A percentile compares a stretch with the other conserved stretches of the same genome.
Evolutionary conservation across 2,113 vertebrate genomes (phyloP).

Genomic region (Procapra przewalskii): DNA sequence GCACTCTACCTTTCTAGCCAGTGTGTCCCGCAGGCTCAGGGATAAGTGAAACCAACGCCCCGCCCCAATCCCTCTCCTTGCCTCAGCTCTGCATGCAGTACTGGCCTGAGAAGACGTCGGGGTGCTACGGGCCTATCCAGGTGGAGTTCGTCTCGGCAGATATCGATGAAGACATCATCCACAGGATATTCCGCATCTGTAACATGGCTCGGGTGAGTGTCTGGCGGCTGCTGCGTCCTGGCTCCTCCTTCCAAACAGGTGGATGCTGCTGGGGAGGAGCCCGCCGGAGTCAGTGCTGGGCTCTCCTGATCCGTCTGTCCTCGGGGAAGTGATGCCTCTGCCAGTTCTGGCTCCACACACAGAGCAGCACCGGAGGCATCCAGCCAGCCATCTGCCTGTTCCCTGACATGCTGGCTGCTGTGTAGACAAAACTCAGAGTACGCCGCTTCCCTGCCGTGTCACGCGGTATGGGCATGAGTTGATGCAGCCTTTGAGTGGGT

Average conservation of each 20-base stretch:
- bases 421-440: slow-evolving; percentile 30
- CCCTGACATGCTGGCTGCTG: background rate
- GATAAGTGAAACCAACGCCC: accelerated
- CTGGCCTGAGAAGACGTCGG: slow-evolving; percentile 97
- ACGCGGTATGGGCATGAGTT: background rate
- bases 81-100: slow-evolving; percentile 96
- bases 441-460: background rate
- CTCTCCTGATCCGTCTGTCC: background rate
- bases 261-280: background rate
- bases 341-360: background rate
- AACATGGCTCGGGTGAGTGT: slow-evolving; percentile 94
- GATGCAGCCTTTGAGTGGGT: background rate
- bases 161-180: slow-evolving; percentile 97
- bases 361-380: background rate
- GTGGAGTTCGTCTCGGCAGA: slow-evolving; percentile 98
- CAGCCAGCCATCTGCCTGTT: slow-evolving; percentile 45
- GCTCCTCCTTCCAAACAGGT: background rate
- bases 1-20: background rate
- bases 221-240: accelerated
- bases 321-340: background rate
- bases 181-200: slow-evolving; percentile 98
- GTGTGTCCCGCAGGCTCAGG: background rate
- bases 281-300: background rate
- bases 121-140: slow-evolving; percentile 96
- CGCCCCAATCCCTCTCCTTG: background rate